Evolutionary conservation across 2,113 vertebrate species (phyloP).

Genomic region (Colistium nudipinnis): DNA sequence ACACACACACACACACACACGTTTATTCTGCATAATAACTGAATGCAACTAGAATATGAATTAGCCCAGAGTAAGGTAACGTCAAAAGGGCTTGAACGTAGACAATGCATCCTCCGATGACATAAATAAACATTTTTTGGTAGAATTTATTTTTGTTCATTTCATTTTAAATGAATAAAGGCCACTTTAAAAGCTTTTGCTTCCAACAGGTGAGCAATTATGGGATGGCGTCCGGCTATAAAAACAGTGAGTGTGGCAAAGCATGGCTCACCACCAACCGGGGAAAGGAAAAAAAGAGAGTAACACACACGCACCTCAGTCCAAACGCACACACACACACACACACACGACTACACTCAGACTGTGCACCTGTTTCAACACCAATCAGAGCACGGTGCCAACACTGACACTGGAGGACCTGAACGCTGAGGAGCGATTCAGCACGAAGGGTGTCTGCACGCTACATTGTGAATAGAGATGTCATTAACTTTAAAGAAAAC

Average conservation of each 20-base stretch:
- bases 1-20: not conserved
- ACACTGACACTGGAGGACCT: not conserved
- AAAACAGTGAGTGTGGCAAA: no score
- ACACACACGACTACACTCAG: conserved; percentile 6
- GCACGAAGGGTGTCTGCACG: not conserved
- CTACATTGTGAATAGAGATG: no score
- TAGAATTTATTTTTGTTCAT: no score
- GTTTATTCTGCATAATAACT: conserved; percentile 23
- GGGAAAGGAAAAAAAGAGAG: conserved; percentile 13
- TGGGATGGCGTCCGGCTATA: no score
- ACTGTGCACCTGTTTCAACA: conserved; percentile 32
- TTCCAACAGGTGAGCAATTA: conserved; percentile 30
- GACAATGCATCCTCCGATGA: no score
- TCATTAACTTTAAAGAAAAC: no score
- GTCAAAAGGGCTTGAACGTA: not conserved
- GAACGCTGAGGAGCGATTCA: not conserved
- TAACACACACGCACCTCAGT: conserved; percentile 25
- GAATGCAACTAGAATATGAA: not conserved
- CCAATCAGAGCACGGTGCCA: not conserved
- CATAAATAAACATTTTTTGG: no score
- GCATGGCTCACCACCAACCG: no score
- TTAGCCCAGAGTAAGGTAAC: not conserved
- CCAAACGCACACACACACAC: conserved; percentile 9
- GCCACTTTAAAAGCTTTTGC: no score
- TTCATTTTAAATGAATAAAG: no score